phyloP scores from a whole-genome alignment of 1,140 invertebrate species.

The Drosophila novamexicana region DNA sequence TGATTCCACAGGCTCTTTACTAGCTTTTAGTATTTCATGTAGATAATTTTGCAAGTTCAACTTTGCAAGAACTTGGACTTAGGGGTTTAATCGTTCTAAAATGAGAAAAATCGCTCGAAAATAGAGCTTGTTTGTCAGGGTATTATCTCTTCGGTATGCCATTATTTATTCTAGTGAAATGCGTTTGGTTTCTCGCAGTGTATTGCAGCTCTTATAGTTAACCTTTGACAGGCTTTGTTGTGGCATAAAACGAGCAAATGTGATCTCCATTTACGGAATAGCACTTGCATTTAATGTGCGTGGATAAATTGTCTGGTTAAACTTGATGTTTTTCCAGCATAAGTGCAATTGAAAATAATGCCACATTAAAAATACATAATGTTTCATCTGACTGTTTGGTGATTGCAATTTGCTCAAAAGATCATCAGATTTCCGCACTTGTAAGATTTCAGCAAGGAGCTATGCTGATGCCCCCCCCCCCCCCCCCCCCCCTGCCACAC shows the following conservation, averaged over 20 bases:
- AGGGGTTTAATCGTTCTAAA: too few relatives aligned
- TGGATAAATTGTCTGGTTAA: not conserved
- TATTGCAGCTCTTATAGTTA: too few relatives aligned
- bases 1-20: too few relatives aligned
- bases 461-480: not conserved
- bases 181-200: too few relatives aligned
- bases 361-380: constrained; percentile 20
- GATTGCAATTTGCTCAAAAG: constrained; percentile 20
- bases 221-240: too few relatives aligned
- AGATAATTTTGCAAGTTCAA: too few relatives aligned
- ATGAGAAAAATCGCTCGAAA: too few relatives aligned
- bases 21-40: too few relatives aligned
- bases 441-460: constrained; percentile 10
- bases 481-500: not conserved
- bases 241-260: not conserved
- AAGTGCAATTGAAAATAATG: constrained; percentile 6
- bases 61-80: too few relatives aligned
- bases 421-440: constrained; percentile 43
- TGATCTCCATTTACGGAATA: not conserved
- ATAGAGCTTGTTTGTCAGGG: too few relatives aligned
- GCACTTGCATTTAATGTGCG: not conserved
- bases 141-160: too few relatives aligned
- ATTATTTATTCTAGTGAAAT: too few relatives aligned
- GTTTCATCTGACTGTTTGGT: constrained; percentile 25
- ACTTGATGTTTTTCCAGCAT: not conserved